phyloP scores from a whole-genome alignment of 2,113 vertebrate genomes.

The Sinocyclocheilus maitianheensis region DNA sequence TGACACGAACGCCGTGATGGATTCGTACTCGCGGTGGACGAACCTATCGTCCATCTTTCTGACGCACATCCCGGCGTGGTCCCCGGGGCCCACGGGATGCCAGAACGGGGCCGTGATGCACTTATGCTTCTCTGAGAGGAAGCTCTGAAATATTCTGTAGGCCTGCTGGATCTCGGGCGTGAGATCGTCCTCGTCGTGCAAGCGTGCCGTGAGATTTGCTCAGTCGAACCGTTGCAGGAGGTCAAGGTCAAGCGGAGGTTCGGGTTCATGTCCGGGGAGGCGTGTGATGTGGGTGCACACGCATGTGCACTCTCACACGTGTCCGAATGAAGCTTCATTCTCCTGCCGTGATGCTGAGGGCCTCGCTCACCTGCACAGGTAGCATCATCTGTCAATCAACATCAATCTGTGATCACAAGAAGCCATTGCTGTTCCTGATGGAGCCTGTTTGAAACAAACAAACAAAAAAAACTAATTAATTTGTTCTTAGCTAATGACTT shows the following conservation, averaged over 20 bases:
- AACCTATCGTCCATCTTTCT: slow-evolving; percentile 91
- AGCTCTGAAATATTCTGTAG: slow-evolving; percentile 85
- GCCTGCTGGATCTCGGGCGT: slow-evolving; percentile 89
- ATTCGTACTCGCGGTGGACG: slow-evolving; percentile 79
- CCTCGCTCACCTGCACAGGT: slow-evolving; percentile 23
- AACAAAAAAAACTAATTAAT: not conserved
- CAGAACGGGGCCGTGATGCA: slow-evolving; percentile 83
- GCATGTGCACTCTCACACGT: slow-evolving; percentile 1
- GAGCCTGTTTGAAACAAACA: not conserved
- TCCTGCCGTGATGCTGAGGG: slow-evolving; percentile 11
- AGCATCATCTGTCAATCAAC: slow-evolving; percentile 37
- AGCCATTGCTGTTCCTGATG: slow-evolving; percentile 15
- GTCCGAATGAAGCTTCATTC: slow-evolving; percentile 53
- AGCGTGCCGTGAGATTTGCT: slow-evolving; percentile 41
- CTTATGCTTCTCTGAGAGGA: slow-evolving; percentile 89
- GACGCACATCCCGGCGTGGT: slow-evolving; percentile 75
- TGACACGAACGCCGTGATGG: slow-evolving; percentile 90
- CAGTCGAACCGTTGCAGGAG: slow-evolving; percentile 58
- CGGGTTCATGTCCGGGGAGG: not conserved
- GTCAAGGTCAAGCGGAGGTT: slow-evolving; percentile 51
- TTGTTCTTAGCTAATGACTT: too few relatives aligned
- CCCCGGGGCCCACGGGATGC: slow-evolving; percentile 71
- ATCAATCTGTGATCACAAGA: not conserved
- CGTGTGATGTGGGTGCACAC: not conserved
- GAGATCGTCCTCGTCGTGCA: slow-evolving; percentile 73